These are phyloP conservation scores for Dermatemys mawii DNA, from an alignment of 2,113 vertebrate genomes.

Conservation along the genomic window DNA sequence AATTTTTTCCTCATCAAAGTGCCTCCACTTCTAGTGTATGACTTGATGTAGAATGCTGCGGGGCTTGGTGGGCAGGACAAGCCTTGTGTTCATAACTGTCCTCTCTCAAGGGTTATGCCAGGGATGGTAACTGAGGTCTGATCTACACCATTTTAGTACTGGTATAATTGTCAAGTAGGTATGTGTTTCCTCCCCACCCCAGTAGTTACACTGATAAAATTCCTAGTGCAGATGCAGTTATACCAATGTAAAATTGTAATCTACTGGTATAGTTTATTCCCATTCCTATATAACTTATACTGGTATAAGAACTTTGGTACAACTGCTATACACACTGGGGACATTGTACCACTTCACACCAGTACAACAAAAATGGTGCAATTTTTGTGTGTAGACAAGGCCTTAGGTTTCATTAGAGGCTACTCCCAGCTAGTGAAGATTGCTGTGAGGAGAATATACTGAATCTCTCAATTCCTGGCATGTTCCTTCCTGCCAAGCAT, in stretches of 20 bases:
- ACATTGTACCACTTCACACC: background rate
- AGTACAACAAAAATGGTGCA: background rate
- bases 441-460: background rate
- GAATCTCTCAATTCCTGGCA: conserved; percentile 6
- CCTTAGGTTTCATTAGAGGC: background rate
- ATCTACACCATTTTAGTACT: background rate
- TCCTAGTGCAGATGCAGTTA: background rate
- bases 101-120: background rate
- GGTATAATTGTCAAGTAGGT: background rate
- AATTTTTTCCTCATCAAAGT: background rate
- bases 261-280: background rate
- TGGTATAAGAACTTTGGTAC: background rate
- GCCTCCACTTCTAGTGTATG: background rate
- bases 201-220: background rate
- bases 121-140: background rate
- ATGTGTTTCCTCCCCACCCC: background rate
- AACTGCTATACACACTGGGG: background rate
- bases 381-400: background rate
- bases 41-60: background rate
- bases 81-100: background rate
- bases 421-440: background rate
- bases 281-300: background rate
- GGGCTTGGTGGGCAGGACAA: background rate
- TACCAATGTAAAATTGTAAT: background rate
- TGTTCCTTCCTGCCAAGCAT: conserved; percentile 30